Conservation (phyloP, 2,888 invertebrate species). For the Eudemis profundana region DNA sequence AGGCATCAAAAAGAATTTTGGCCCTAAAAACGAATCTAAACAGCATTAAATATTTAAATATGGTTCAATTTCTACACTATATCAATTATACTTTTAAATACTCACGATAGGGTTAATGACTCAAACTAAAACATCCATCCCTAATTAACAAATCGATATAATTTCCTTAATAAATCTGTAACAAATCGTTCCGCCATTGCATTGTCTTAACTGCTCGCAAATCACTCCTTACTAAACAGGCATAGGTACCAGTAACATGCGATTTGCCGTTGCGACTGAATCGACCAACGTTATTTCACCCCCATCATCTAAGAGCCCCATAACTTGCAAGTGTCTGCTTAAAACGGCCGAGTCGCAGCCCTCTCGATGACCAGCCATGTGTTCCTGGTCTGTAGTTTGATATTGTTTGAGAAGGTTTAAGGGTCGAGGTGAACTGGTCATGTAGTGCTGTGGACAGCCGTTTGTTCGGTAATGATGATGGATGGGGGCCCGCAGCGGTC, state of each 20-base stretch:
- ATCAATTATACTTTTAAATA: no score
- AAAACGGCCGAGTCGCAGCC: neutral
- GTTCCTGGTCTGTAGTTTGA: neutral
- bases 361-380: slow-evolving; percentile 11
- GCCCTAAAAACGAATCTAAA: no score
- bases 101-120: no score
- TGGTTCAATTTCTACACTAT: neutral
- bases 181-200: slow-evolving; percentile 27
- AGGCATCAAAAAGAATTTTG: no score
- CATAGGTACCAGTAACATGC: slow-evolving; percentile 20
- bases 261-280: slow-evolving; percentile 7
- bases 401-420: neutral
- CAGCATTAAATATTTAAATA: no score
- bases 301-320: neutral
- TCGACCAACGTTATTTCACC: slow-evolving; percentile 17
- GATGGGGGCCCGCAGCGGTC: slow-evolving; percentile 7
- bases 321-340: neutral
- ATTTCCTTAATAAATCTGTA: slow-evolving; percentile 34
- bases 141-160: slow-evolving; percentile 38
- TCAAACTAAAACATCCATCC: slow-evolving; percentile 27
- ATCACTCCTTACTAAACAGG: slow-evolving; percentile 36
- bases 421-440: neutral
- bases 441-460: slow-evolving; percentile 19
- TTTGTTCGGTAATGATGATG: slow-evolving; percentile 34
- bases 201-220: slow-evolving; percentile 40